Evolutionary conservation across 92 coral and sea anemone species (phyloP), one percentile per base, ranked within the genome.

Genomic region (Umimayanthus kanabou): DNA sequence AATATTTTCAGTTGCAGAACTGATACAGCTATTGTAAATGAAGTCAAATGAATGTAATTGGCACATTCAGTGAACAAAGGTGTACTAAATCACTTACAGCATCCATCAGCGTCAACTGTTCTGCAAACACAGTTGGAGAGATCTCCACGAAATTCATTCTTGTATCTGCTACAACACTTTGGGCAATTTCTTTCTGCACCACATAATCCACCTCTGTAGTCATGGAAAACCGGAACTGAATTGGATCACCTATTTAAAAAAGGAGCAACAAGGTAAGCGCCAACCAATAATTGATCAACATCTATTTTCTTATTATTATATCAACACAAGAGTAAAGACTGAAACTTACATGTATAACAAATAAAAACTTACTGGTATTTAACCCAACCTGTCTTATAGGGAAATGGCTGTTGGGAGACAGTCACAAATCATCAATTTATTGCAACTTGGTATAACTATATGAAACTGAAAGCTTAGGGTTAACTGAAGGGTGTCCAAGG

Each of bases 21-120:
- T 45, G 49, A 53, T 15, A 50, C 57, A 53, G 18, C 10, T 6
- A 47, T 47, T 47, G 50, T 11, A 53, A 53, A 53, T 9, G 53
- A 30, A 22, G 25, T 50, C 39, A 9, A 8, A 77, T 23, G 11
- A 43, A 39, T 10, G 39, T 40, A 55, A 25, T 14, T 55, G 42
- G 14, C 45, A 10, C 7, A 55, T 86, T 15, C 30, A n/a, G 13
- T 14, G 33, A 1, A 26, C 29, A 50, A 67, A 23, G 28, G 47
- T 13, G 29, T 28, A 33, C 37, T 33, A 7, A 2, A 7, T 30
- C n/a, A 92, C 99, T 95, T 90, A 97, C 99, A 43, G 99, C 96
- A 85, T 97, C 99, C 92, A 97, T 94, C n/a, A 89, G 88, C 10
- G 99, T 97, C 77, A 97, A 77, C 90, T 97, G 99, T 47, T 91